Base-by-base conservation (phyloP, 1,140 invertebrate genomes). In the Sinonovacula constricta region DNA sequence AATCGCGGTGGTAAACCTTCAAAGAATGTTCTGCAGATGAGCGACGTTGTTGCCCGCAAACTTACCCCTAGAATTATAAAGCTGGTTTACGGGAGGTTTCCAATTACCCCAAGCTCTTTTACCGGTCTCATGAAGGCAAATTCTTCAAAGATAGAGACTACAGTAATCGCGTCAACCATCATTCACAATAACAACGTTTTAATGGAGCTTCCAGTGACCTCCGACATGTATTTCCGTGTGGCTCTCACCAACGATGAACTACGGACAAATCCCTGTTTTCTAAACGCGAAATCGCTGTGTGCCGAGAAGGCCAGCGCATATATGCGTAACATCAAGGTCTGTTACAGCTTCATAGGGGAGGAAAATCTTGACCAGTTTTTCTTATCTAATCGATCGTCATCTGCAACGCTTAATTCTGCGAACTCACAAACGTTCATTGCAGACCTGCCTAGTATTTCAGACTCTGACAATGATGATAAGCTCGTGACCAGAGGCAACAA, bases 161-260 rank as follows among this genome's bases (percentile, higher is more conserved):
- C 84, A 2, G 68, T 87, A 3, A 80, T 87, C 28, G 81, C 81
- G 12, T 81, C 82, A 49, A 85, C 85, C 0, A 62, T 87, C 12
- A 68, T 85, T 54, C 83, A 84, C 54, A 49, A 72, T 12, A 79
- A 80, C n/a, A 86, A 86, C 79, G 82, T 85, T 51, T 59, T 85
- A 3, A 33, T 85, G 49, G 85, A 86, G 67, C 62, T 86, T 15
- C 83, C 85, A 30, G 67, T 83, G n/a, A 56, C 74, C 12, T 70
- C 77, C 54, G 63, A 66, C 7, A 65, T 85, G 14, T 54, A 51
- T 39, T 85, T 82, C 60, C 70, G 69, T 15, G 77, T 84, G 5
- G 82, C 82, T 24, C 26, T 67, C 14, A 78, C 62, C 49, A 70
- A 66, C 14, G 53, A 49, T 22, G 68, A 77, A 7, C 57, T 85